Conservation (phyloP, 2,888 invertebrate species). For the Drosophila tripunctata region DNA sequence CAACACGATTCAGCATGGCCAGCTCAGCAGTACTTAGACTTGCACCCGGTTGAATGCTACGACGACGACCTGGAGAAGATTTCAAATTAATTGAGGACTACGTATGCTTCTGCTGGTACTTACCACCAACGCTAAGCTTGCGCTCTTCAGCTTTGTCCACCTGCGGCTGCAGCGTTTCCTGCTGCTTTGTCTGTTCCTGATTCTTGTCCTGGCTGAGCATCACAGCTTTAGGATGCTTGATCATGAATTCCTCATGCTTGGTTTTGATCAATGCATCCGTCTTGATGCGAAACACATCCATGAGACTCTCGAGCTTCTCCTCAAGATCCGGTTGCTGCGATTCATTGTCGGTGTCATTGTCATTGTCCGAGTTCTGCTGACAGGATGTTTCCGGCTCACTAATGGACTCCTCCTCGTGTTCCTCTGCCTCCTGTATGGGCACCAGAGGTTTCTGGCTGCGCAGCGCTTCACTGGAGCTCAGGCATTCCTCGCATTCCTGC, state of each 20-base stretch:
- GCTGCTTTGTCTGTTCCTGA: conserved; percentile 48
- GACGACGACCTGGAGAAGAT: conserved; percentile 82
- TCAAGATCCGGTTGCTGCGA: conserved; percentile 88
- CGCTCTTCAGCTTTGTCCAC: conserved; percentile 60
- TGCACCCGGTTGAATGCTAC: conserved; percentile 87
- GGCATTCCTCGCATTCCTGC: conserved; percentile 94
- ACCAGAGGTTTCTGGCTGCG: conserved; percentile 81
- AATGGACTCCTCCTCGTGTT: conserved; percentile 87
- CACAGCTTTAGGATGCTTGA: conserved; percentile 83
- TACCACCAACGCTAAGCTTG: conserved; percentile 67
- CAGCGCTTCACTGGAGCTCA: conserved; percentile 82
- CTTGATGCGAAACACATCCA: conserved; percentile 89
- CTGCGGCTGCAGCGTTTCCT: conserved; percentile 32
- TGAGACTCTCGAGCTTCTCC: conserved; percentile 89
- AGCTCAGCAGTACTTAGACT: conserved; percentile 87
- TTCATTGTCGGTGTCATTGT: conserved; percentile 84
- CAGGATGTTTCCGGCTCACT: conserved; percentile 86
- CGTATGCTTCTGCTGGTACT: conserved; percentile 19
- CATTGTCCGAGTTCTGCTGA: conserved; percentile 84
- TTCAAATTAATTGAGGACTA: not conserved
- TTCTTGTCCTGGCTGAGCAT: conserved; percentile 83
- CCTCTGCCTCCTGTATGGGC: conserved; percentile 86
- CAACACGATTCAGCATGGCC: conserved; percentile 87
- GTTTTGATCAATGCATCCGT: conserved; percentile 88
- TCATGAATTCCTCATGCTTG: conserved; percentile 87